phyloP scores from a whole-genome alignment of 2,113 vertebrate genomes.

The Alouatta palliata region DNA sequence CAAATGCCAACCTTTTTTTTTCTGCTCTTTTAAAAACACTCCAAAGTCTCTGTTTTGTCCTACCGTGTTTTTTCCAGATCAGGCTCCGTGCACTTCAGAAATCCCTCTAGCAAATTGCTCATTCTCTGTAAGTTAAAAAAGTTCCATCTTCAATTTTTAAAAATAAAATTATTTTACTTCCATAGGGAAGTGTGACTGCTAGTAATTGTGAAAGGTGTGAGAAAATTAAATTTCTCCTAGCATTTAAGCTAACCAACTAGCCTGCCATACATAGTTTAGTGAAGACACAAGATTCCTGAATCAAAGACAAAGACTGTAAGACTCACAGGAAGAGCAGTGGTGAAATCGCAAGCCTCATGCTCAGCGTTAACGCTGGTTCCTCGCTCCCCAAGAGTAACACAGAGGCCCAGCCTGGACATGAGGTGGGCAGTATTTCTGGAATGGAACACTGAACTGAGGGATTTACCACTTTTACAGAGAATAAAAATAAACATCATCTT shows the following conservation, averaged over 20 bases:
- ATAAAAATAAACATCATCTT: background rate
- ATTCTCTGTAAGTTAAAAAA: background rate
- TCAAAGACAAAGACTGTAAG: background rate
- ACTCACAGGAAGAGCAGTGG: background rate
- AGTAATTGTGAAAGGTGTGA: background rate
- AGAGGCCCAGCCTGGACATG: rapidly evolving
- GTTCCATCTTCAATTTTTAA: background rate
- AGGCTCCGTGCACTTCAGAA: background rate
- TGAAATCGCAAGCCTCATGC: rapidly evolving
- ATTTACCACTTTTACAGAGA: background rate
- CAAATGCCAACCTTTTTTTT: background rate
- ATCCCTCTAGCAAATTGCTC: background rate
- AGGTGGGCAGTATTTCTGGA: rapidly evolving
- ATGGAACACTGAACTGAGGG: rapidly evolving
- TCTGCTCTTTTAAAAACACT: background rate
- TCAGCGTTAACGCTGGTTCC: too few relatives aligned
- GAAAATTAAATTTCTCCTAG: background rate
- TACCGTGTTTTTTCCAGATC: background rate
- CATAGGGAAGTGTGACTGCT: background rate
- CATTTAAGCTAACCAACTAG: too few relatives aligned
- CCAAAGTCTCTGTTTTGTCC: background rate
- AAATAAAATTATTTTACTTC: background rate
- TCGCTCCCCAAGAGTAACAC: rapidly evolving
- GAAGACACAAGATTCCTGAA: background rate
- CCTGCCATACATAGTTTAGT: rapidly evolving